Conservation (phyloP, 2,113 vertebrate species). For the Chloropsis cyanopogon region DNA sequence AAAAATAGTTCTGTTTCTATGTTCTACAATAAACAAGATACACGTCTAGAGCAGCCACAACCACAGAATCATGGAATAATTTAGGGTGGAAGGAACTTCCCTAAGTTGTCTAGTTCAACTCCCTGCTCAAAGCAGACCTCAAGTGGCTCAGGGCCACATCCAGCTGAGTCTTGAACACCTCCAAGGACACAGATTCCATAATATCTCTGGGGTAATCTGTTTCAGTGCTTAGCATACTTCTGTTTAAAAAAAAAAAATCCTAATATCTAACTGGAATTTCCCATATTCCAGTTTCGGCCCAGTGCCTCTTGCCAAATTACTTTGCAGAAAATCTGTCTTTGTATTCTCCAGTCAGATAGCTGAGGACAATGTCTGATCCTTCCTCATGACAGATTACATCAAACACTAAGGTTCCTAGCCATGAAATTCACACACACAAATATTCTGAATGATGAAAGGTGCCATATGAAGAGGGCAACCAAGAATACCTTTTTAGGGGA, state of each 20-base stretch:
- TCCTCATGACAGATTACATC: neutral
- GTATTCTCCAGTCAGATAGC: neutral
- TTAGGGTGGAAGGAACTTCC: neutral
- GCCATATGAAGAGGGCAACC: neutral
- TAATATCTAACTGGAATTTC: neutral
- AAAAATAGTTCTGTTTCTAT: slow-evolving; percentile 46
- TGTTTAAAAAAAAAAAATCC: neutral
- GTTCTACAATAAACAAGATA: slow-evolving; percentile 16
- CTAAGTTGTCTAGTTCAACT: neutral
- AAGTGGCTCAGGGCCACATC: neutral
- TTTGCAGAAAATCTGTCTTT: neutral
- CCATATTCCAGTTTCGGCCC: neutral
- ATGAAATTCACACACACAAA: neutral
- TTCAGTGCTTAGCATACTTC: neutral
- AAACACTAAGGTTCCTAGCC: neutral
- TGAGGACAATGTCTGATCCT: neutral
- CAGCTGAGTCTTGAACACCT: neutral
- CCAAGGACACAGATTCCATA: neutral
- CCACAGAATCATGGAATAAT: neutral
- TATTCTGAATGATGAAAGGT: neutral
- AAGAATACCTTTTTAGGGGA: neutral
- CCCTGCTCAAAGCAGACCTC: neutral
- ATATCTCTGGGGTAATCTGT: neutral
- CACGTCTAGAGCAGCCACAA: neutral
- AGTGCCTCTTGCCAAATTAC: neutral